Evolutionary conservation across 35 echinoderm and acorn worm genomes (phyloP), one percentile per base, ranked within the genome.

Genomic region (Patiria miniata): DNA sequence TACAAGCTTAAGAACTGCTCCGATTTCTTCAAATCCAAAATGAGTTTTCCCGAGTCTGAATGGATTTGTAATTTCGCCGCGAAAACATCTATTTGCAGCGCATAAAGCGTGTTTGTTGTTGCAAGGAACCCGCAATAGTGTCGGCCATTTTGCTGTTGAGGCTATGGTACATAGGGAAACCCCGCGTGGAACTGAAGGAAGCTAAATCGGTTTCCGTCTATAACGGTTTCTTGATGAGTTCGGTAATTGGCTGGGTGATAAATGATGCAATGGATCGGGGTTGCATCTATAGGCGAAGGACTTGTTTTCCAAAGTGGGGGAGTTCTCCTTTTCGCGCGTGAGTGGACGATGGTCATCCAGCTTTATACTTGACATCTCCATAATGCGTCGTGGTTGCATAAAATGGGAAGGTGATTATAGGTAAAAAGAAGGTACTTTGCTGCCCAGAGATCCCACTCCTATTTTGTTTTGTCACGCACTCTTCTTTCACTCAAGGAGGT

Each of bases 71-170:
- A 73, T 73, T 73, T 73, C 30, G 34, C 14, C 65, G 34, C 26
- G 29, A 73, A 73, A 73, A 73, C 65, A 73, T 30, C 65, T 73
- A n/a, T 73, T 34, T 22, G 65, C 34, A 12, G 23, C 34, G 15
- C 26, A 73, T 73, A 73, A 73, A 26, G 34, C 65, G 29, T 73
- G 65, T 73, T 73, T 73, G 65, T 73, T 73, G 65, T 73, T 73
- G 65, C 65, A 73, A 73, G 65, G 65, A 73, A 28, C 26, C 65
- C 65, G 65, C 65, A 34, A 26, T 26, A 73, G 65, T 73, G 65
- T 34, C 19, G 65, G 65, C 26, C 26, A 73, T 22, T 21, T 47
- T 61, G 6, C 28, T 73, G 23, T 23, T 73, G 65, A 12, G 29
- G 14, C 65, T 2, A 73, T 30, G 23, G 21, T 61, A 19, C 7